Evolutionary conservation across 2,888 invertebrate genomes (phyloP).

Genomic region (Andrena hattorfiana): DNA sequence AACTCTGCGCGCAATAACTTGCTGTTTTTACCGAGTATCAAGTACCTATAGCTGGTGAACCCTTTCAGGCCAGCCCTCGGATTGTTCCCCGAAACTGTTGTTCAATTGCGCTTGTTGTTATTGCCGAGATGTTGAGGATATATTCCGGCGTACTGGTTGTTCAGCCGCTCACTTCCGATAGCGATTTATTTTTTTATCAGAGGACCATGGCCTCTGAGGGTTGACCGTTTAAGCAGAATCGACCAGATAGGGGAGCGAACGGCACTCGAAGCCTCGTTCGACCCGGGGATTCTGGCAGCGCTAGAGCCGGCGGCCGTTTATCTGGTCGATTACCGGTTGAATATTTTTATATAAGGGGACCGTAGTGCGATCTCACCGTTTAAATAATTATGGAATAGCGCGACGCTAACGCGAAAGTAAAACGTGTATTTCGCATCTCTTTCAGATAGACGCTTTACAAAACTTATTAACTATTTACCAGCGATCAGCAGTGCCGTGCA

Average conservation of each 20-base stretch:
- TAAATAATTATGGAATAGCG: constrained; percentile 22
- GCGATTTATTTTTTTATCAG: constrained; percentile 52
- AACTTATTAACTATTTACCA: constrained; percentile 56
- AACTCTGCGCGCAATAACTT: not conserved
- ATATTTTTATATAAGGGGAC: constrained; percentile 55
- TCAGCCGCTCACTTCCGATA: constrained; percentile 37
- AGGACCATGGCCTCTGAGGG: constrained; percentile 16
- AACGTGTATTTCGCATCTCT: constrained; percentile 32
- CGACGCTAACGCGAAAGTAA: constrained; percentile 15
- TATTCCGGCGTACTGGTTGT: constrained; percentile 17
- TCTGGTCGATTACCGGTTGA: constrained; percentile 44
- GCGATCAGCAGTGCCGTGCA: constrained; percentile 65
- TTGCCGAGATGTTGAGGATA: constrained; percentile 33
- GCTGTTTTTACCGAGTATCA: constrained; percentile 2
- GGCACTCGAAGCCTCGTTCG: not conserved
- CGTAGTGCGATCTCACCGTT: constrained; percentile 39
- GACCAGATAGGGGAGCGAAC: not conserved
- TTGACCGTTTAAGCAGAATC: constrained; percentile 1
- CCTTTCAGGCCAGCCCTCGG: constrained; percentile 13
- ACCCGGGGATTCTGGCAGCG: not conserved
- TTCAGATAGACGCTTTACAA: constrained; percentile 69
- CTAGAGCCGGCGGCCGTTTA: not conserved
- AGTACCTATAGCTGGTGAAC: constrained; percentile 18
- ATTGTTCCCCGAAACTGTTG: constrained; percentile 35
- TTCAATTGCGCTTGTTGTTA: constrained; percentile 44